Evolutionary conservation across 2,113 vertebrate species (phyloP).

Genomic region (Sprattus sprattus): DNA sequence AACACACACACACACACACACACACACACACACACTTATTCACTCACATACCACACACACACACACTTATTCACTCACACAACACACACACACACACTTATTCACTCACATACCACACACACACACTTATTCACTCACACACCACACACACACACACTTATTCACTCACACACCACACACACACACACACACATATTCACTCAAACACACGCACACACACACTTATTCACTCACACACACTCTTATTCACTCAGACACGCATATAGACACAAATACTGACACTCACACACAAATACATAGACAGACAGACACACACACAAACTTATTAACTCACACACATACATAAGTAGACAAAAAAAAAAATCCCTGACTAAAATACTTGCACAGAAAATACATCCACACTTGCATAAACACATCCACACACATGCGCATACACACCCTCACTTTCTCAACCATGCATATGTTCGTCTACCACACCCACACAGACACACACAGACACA

Average conservation of each 20-base stretch:
- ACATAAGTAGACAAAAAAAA: not conserved
- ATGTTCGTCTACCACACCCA: not conserved
- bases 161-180: no score
- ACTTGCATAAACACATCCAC: not conserved
- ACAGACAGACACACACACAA: not conserved
- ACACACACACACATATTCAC: no score
- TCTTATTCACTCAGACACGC: slow-evolving; percentile 6
- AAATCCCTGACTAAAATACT: not conserved
- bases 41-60: not conserved
- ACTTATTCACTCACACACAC: no score
- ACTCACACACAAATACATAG: not conserved
- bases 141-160: not conserved
- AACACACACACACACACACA: not conserved
- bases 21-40: not conserved
- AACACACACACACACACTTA: not conserved
- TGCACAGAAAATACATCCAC: not conserved
- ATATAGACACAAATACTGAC: not conserved
- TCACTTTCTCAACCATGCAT: no score
- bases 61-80: not conserved
- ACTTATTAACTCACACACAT: not conserved
- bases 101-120: not conserved
- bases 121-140: not conserved
- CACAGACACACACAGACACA: not conserved
- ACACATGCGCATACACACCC: not conserved
- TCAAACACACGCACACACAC: no score